phyloP scores from a whole-genome alignment of 2,113 vertebrate genomes.

The Perca fluviatilis region DNA sequence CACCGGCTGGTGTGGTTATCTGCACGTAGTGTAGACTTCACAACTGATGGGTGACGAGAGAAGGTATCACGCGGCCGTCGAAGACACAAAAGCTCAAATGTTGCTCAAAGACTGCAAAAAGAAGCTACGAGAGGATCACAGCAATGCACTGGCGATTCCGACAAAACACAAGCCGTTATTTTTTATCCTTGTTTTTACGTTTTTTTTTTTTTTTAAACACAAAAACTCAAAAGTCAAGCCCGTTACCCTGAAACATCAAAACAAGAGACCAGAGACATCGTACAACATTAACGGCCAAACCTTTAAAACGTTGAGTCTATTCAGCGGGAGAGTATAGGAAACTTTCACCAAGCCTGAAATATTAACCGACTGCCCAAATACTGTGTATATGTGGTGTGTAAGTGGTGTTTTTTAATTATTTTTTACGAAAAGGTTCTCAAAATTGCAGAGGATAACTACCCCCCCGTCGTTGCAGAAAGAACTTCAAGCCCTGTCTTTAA shows the following conservation, averaged over 20 bases:
- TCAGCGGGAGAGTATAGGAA: constrained; percentile 86
- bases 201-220: constrained; percentile 15
- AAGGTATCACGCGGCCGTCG: constrained; percentile 10
- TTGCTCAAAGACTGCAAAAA: constrained; percentile 21
- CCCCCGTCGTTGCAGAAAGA: constrained; percentile 17
- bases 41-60: constrained; percentile 33
- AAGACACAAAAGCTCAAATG: constrained; percentile 8
- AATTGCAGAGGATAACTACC: constrained; percentile 42
- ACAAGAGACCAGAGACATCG: constrained; percentile 53
- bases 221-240: constrained; percentile 44
- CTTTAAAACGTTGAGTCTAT: constrained; percentile 90
- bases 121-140: constrained; percentile 42
- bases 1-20: constrained; percentile 13
- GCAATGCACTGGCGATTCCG: constrained; percentile 30
- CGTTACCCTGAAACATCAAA: constrained; percentile 38
- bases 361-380: constrained; percentile 77
- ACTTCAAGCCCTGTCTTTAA: constrained; percentile 9
- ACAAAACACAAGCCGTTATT: constrained; percentile 37
- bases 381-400: constrained; percentile 23
- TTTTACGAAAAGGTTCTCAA: constrained; percentile 4
- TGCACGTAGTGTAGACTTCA: constrained; percentile 55
- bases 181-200: neutral
- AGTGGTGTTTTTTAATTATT: neutral
- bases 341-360: constrained; percentile 89
- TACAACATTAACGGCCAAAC: constrained; percentile 83